A percentile compares a stretch with the other conserved stretches of the same genome.
Conservation (phyloP, 1,140 invertebrate genomes). For the Dolichoris vasculosae region DNA sequence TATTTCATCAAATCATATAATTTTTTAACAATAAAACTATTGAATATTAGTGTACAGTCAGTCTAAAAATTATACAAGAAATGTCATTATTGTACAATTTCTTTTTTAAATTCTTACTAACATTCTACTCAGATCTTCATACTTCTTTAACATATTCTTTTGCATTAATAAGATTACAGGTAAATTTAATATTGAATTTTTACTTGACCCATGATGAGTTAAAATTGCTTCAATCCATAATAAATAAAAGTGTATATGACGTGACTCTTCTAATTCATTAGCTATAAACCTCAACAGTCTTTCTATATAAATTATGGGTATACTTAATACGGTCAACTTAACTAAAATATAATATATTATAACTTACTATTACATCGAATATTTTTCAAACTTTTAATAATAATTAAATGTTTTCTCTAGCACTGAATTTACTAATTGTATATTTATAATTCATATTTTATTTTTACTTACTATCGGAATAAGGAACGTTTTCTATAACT, state of each 20-base stretch:
- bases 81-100: background rate
- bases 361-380: background rate
- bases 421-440: no score
- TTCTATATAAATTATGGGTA: constrained; percentile 86
- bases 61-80: background rate
- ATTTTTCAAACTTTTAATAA: background rate
- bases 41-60: background rate
- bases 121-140: constrained; percentile 89
- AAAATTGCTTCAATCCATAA: constrained; percentile 85
- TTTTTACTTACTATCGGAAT: constrained; percentile 81
- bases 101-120: constrained; percentile 74
- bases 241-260: constrained; percentile 92
- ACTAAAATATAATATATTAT: constrained; percentile 77
- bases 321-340: constrained; percentile 80
- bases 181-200: constrained; percentile 76
- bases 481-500: constrained; percentile 89
- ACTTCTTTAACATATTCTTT: constrained; percentile 86
- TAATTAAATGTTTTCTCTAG: no score
- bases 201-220: constrained; percentile 76
- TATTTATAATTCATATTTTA: background rate
- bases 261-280: constrained; percentile 82
- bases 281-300: constrained; percentile 83
- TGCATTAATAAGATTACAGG: constrained; percentile 83
- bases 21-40: background rate
- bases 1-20: background rate